These are phyloP conservation scores for Bombyx mandarina DNA, from an alignment of 1,140 invertebrate genomes.

Conservation along the genomic window DNA sequence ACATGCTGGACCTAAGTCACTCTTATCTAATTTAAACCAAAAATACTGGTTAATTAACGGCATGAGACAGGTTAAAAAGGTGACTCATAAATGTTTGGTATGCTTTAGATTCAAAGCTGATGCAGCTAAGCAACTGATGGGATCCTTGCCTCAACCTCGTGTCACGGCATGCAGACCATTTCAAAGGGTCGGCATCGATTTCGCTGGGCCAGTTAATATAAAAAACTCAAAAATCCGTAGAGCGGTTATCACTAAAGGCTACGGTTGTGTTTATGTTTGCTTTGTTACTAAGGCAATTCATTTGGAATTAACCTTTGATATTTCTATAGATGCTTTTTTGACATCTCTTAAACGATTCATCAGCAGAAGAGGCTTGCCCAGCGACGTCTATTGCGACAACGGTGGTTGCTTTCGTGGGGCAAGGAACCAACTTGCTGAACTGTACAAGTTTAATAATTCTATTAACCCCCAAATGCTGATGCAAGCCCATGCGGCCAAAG, in stretches of 20 bases:
- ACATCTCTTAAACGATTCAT: slow-evolving; percentile 46
- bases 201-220: slow-evolving; percentile 33
- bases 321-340: slow-evolving; percentile 38
- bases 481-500: not conserved
- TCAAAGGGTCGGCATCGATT: slow-evolving; percentile 32
- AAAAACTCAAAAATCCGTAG: slow-evolving; percentile 19
- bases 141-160: slow-evolving; percentile 30
- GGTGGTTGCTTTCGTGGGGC: slow-evolving; percentile 7
- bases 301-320: slow-evolving; percentile 13
- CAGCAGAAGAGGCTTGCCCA: slow-evolving; percentile 32
- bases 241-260: slow-evolving; percentile 9
- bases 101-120: slow-evolving; percentile 25
- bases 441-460: not conserved
- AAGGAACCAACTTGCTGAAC: slow-evolving; percentile 4
- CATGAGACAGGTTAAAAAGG: slow-evolving; percentile 16
- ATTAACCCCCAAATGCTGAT: not conserved
- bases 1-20: slow-evolving; percentile 20
- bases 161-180: slow-evolving; percentile 25
- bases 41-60: slow-evolving; percentile 34
- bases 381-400: slow-evolving; percentile 40
- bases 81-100: slow-evolving; percentile 26
- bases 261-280: slow-evolving; percentile 11
- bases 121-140: slow-evolving; percentile 29
- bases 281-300: slow-evolving; percentile 16
- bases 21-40: slow-evolving; percentile 19